These are phyloP conservation scores for Albula glossodonta DNA, from an alignment of 2,113 vertebrate species.

Conservation along the genomic window DNA sequence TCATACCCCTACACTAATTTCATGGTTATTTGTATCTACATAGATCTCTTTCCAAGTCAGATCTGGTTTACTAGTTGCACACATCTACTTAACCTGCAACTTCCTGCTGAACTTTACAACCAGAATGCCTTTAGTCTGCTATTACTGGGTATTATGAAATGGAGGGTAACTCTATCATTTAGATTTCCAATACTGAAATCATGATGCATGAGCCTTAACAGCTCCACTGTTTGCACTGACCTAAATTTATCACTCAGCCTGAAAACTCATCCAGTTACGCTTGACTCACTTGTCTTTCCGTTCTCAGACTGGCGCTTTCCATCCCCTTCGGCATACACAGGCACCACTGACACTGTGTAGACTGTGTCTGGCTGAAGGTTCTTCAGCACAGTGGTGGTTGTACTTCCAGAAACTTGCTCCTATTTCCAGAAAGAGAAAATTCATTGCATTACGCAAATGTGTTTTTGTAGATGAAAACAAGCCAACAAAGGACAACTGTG, in stretches of 20 bases:
- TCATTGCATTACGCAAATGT: background rate
- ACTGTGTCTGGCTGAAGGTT: conserved; percentile 83
- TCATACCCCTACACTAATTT: no score
- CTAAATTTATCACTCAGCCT: background rate
- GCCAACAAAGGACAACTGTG: background rate
- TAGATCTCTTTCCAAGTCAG: background rate
- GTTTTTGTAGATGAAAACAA: background rate
- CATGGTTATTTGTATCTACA: background rate
- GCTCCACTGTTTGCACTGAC: no score
- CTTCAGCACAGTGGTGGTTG: conserved; percentile 80
- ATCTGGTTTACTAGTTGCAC: background rate
- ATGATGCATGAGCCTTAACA: background rate
- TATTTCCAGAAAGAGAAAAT: conserved; percentile 46
- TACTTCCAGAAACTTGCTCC: conserved; percentile 84
- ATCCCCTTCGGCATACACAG: conserved; percentile 85
- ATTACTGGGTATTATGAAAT: no score
- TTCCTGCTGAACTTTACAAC: no score
- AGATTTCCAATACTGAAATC: background rate
- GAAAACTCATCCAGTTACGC: no score
- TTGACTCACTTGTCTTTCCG: conserved; percentile 85
- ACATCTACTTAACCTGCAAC: no score
- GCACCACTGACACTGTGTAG: conserved; percentile 85
- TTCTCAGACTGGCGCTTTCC: conserved; percentile 81
- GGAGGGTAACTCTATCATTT: no score
- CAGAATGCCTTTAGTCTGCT: no score